Evolutionary conservation across 2,113 vertebrate species (phyloP).

Genomic region (Amia ocellicauda): DNA sequence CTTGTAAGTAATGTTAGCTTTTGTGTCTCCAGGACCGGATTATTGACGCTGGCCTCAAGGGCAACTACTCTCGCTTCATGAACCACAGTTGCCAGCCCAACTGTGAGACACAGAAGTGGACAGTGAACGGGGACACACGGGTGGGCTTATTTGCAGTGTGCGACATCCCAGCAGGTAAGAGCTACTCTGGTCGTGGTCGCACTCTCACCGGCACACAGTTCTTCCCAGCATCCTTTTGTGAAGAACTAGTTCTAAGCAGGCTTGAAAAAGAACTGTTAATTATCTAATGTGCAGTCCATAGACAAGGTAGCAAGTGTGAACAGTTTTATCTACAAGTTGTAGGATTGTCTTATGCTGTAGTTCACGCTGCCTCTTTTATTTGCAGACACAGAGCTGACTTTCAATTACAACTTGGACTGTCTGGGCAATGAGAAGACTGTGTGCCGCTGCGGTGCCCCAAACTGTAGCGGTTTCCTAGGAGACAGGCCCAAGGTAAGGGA

Average conservation of each 20-base stretch:
- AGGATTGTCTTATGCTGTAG: too few relatives aligned
- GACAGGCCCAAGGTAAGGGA: slow-evolving; percentile 87
- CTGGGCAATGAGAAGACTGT: slow-evolving; percentile 95
- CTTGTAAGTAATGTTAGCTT: too few relatives aligned
- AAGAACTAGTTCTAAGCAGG: too few relatives aligned
- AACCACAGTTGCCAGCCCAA: slow-evolving; percentile 99
- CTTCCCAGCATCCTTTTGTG: neutral
- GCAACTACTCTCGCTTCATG: slow-evolving; percentile 97
- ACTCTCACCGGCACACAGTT: neutral
- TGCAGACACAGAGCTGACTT: slow-evolving; percentile 90
- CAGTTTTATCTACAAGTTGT: too few relatives aligned
- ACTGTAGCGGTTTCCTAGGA: slow-evolving; percentile 96
- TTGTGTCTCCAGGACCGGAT: slow-evolving; percentile 79
- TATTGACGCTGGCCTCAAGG: slow-evolving; percentile 95
- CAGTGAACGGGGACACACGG: slow-evolving; percentile 91
- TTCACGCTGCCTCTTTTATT: neutral
- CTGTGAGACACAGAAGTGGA: slow-evolving; percentile 98
- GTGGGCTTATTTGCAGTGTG: slow-evolving; percentile 93
- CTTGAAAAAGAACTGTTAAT: too few relatives aligned
- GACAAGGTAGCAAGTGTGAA: too few relatives aligned
- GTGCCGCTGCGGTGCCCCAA: slow-evolving; percentile 90
- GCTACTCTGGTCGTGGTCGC: neutral
- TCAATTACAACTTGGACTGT: slow-evolving; percentile 97
- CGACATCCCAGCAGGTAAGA: slow-evolving; percentile 84
- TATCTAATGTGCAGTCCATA: too few relatives aligned